Evolutionary conservation across 2,888 invertebrate species (phyloP).

Genomic region (Drosophila sordidapex): DNA sequence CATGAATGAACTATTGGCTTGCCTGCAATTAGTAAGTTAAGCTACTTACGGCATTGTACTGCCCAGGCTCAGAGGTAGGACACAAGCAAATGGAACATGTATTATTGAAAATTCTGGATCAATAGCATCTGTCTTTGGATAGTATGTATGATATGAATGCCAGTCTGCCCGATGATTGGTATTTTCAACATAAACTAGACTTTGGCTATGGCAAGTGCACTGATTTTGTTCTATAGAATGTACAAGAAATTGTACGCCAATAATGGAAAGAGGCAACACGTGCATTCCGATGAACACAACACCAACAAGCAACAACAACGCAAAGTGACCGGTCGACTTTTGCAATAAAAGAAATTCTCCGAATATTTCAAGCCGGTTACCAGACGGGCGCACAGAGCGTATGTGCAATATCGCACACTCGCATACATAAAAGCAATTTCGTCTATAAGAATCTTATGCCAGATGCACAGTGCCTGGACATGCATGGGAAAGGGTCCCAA

Average conservation of each 20-base stretch:
- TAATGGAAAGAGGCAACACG: slow-evolving; percentile 59
- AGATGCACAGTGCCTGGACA: slow-evolving; percentile 36
- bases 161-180: slow-evolving; percentile 49
- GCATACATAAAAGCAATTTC: slow-evolving; percentile 60
- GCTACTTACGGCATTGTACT: slow-evolving; percentile 5
- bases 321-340: slow-evolving; percentile 58
- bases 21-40: slow-evolving; percentile 37
- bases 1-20: slow-evolving; percentile 30
- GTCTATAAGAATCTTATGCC: slow-evolving; percentile 66
- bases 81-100: slow-evolving; percentile 33
- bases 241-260: slow-evolving; percentile 62
- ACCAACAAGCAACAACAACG: slow-evolving; percentile 33
- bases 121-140: slow-evolving; percentile 29
- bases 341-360: slow-evolving; percentile 74
- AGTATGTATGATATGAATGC: not conserved
- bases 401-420: slow-evolving; percentile 50
- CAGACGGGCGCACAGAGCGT: slow-evolving; percentile 51
- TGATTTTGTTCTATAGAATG: slow-evolving; percentile 63
- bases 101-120: slow-evolving; percentile 58
- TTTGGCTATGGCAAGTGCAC: slow-evolving; percentile 19
- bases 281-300: slow-evolving; percentile 42
- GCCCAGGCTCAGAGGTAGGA: not conserved
- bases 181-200: slow-evolving; percentile 45
- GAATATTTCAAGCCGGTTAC: slow-evolving; percentile 67
- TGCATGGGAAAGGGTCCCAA: slow-evolving; percentile 35